Conservation (phyloP, 2,888 invertebrate genomes). For the Lepas anatifera region DNA sequence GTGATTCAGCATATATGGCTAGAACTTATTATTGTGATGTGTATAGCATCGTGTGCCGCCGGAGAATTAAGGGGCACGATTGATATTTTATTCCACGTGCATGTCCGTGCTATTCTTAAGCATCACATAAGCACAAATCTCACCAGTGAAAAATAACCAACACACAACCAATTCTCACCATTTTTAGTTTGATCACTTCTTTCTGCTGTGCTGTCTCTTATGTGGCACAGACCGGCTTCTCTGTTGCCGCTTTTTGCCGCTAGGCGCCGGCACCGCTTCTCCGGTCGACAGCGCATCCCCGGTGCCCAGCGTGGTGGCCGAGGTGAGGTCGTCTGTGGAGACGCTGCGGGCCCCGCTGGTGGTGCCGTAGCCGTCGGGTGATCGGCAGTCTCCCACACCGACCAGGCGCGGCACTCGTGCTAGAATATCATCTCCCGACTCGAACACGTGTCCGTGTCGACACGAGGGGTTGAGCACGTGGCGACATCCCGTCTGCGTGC, state of each 20-base stretch:
- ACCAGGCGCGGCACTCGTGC: background rate
- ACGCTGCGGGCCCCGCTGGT: background rate
- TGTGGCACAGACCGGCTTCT: background rate
- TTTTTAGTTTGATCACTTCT: no score
- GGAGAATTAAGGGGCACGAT: no score
- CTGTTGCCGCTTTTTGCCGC: background rate
- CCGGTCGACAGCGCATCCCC: background rate
- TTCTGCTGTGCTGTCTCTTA: background rate
- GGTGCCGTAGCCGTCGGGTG: background rate
- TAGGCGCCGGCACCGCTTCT: background rate
- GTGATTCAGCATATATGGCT: no score
- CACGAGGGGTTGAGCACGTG: background rate
- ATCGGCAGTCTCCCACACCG: background rate
- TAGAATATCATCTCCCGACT: background rate
- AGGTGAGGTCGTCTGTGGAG: background rate
- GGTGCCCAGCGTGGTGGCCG: background rate
- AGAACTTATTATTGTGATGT: no score
- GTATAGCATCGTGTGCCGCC: no score
- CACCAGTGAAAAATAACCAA: no score
- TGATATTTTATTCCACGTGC: no score
- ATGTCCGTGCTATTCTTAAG: no score
- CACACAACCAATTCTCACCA: no score
- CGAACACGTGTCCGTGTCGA: background rate
- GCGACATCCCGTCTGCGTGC: background rate
- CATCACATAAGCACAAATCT: no score